Evolutionary conservation across 2,797 vertebrate genomes (phyloP), one percentile per base, ranked within the genome.

Genomic region (Lemur catta): DNA sequence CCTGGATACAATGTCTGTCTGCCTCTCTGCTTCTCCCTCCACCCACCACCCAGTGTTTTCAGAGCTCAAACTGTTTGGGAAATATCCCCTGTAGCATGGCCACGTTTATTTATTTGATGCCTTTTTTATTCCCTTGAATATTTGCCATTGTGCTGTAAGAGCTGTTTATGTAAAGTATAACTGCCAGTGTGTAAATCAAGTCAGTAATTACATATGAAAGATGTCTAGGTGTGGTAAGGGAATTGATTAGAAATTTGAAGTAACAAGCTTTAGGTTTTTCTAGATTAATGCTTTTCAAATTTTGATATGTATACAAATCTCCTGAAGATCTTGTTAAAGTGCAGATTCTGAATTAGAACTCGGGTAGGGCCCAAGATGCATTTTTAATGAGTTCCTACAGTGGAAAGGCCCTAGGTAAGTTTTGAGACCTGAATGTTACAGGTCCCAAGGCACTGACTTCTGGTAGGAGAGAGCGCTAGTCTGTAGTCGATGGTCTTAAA

Each of bases 331-430:
- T 30, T 90, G 72, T 81, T 57, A 88, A 72, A 95, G 67, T 67
- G 38, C 22, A 76, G 63, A 50, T 93, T 94, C 33, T 78, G 65
- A 75, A 43, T 65, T 69, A 82, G 38, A n/a, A 72, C 61, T 97
- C 71, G 41, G 38, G 14, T 72, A 10, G 28, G 46, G 28, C 79
- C 76, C 63, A 84, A 10, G 18, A 38, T 87, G 59, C 61, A 75
- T 92, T 88, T 93, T 90, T 87, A 82, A 65, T 82, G n/a, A 84
- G n/a, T 82, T 96, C 35, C 52, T 61, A 7, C 22, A 75, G 52
- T 50, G 14, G 14, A 72, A 33, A 75, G 59, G 33, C 46, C 43
- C 52, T 57, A 52, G 46, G n/a, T 85, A 92, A 92, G 48, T 93
- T 71, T 84, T 86, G 80, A 95, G 76, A 43, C 80, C 33, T 43